phyloP scores from a whole-genome alignment of 2,888 invertebrate species.

The Hemaris fuciformis region DNA sequence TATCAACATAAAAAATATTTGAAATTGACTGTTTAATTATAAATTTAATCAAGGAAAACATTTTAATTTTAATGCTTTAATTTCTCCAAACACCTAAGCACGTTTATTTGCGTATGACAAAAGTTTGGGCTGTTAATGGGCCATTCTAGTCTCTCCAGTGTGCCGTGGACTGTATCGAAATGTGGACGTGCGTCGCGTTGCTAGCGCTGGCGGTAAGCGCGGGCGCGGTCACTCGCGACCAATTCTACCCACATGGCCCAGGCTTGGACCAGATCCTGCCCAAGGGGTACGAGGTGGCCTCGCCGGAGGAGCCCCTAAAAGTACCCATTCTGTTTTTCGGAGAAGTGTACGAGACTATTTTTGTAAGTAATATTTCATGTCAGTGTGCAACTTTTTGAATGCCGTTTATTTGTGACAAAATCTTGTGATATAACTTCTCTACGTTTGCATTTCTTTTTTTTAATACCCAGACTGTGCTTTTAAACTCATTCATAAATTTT shows the following conservation, averaged over 20 bases:
- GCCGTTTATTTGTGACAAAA: too few species aligned
- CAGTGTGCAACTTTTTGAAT: neutral
- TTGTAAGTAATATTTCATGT: slow-evolving; percentile 85
- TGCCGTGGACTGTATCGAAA: slow-evolving; percentile 30
- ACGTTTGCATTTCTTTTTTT: too few species aligned
- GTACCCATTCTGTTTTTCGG: slow-evolving; percentile 91
- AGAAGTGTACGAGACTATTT: slow-evolving; percentile 87
- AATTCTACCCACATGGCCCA: slow-evolving; percentile 83
- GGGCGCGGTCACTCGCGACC: slow-evolving; percentile 72
- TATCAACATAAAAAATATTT: too few species aligned
- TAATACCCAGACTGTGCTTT: too few species aligned
- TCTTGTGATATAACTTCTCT: too few species aligned
- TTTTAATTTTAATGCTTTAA: neutral
- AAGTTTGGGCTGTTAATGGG: neutral
- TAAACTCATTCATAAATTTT: too few species aligned
- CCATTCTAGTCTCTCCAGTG: slow-evolving; percentile 37
- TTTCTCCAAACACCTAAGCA: neutral
- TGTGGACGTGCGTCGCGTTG: slow-evolving; percentile 72
- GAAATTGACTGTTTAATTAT: too few species aligned
- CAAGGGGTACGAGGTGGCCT: slow-evolving; percentile 82
- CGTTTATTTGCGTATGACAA: slow-evolving; percentile 5
- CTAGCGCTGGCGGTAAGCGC: slow-evolving; percentile 53
- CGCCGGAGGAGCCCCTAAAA: slow-evolving; percentile 83
- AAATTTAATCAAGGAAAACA: neutral
- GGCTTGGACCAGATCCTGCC: slow-evolving; percentile 79